These are phyloP conservation scores for Drosophila bipectinata DNA, from an alignment of 1,140 invertebrate genomes.

Conservation along the genomic window DNA sequence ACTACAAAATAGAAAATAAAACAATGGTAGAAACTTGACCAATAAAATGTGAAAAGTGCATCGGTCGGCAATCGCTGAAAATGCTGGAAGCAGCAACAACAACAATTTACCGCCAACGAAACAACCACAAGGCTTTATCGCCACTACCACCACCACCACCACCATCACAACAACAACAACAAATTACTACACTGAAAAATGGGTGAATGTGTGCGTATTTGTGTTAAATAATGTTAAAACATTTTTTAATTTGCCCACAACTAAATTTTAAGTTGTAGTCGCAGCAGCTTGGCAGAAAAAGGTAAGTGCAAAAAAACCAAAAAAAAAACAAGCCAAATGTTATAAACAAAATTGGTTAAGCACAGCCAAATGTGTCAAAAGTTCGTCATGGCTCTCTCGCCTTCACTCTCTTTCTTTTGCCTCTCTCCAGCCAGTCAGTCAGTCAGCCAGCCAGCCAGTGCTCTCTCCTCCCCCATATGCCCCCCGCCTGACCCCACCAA, in stretches of 20 bases:
- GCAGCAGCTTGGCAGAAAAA: conserved; percentile 29
- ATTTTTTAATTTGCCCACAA: conserved; percentile 67
- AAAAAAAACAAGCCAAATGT: conserved; percentile 43
- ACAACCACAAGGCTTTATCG: conserved; percentile 42
- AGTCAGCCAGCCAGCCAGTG: background rate
- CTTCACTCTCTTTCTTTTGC: background rate
- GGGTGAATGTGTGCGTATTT: conserved; percentile 53
- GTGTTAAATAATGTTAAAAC: conserved; percentile 76
- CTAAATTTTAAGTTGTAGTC: conserved; percentile 48
- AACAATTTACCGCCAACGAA: conserved; percentile 34
- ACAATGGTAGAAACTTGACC: conserved; percentile 39
- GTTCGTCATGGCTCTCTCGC: conserved; percentile 46
- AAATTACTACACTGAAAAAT: conserved; percentile 44
- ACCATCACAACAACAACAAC: conserved; percentile 20
- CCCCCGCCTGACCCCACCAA: conserved; percentile 22
- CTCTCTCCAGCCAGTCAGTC: conserved; percentile 4
- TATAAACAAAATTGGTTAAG: conserved; percentile 54
- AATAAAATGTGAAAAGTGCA: conserved; percentile 37
- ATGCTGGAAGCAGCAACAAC: conserved; percentile 24
- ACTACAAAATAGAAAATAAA: conserved; percentile 24
- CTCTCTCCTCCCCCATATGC: background rate
- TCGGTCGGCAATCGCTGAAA: conserved; percentile 27
- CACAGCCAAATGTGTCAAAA: conserved; percentile 54
- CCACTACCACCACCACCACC: conserved; percentile 34
- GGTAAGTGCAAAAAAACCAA: conserved; percentile 55